These are phyloP conservation scores for Neodiprion virginianus DNA, from an alignment of 1,140 invertebrate species.

Conservation along the genomic window DNA sequence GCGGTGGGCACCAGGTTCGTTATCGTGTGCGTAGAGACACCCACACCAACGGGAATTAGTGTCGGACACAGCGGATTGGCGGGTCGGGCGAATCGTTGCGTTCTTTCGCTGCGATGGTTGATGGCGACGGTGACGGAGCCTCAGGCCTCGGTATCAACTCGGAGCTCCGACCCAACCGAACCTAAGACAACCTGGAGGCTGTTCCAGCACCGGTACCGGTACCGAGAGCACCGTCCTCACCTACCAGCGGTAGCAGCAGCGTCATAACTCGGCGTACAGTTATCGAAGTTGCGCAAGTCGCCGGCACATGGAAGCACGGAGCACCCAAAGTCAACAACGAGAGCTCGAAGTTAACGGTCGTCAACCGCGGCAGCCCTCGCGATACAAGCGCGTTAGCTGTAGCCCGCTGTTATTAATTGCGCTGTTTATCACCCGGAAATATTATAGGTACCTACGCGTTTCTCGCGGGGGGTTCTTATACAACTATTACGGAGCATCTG, in stretches of 20 bases:
- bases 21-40: too few relatives aligned
- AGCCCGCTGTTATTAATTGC: too few relatives aligned
- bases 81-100: too few relatives aligned
- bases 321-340: not conserved
- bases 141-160: not conserved
- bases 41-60: too few relatives aligned
- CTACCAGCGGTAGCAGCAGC: not conserved
- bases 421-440: too few relatives aligned
- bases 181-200: not conserved
- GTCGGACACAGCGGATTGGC: too few relatives aligned
- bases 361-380: not conserved
- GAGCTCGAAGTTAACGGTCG: not conserved
- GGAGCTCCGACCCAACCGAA: not conserved
- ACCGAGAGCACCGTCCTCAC: not conserved
- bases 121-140: not conserved
- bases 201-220: not conserved
- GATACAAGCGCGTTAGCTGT: too few relatives aligned
- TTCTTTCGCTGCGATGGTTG: too few relatives aligned
- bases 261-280: not conserved
- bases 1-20: too few relatives aligned
- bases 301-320: not conserved
- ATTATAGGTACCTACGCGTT: too few relatives aligned
- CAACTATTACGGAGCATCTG: too few relatives aligned
- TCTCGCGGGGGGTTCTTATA: too few relatives aligned
- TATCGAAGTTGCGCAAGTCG: constrained; percentile 4